These are phyloP conservation scores for Asbolus verrucosus DNA, from an alignment of 1,140 invertebrate genomes.

Conservation along the genomic window DNA sequence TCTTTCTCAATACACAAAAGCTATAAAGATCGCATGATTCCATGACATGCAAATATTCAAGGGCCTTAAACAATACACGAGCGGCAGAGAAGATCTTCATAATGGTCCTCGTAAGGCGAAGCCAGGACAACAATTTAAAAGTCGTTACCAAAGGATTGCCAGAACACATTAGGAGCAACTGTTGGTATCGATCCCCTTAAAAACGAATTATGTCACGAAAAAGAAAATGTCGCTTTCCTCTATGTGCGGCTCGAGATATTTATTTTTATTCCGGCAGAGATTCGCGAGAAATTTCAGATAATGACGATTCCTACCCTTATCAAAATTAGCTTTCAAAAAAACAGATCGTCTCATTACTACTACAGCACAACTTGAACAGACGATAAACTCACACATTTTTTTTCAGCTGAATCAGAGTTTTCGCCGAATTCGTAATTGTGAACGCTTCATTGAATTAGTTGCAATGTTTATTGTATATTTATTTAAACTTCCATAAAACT, in stretches of 20 bases:
- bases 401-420: no score
- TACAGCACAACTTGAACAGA: no score
- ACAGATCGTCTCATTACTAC: slow-evolving; percentile 19
- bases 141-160: slow-evolving; percentile 59
- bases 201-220: slow-evolving; percentile 57
- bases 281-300: slow-evolving; percentile 27
- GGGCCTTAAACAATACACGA: slow-evolving; percentile 39
- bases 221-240: slow-evolving; percentile 51
- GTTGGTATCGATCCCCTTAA: slow-evolving; percentile 59
- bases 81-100: slow-evolving; percentile 29
- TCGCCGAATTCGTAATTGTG: no score
- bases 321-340: slow-evolving; percentile 42
- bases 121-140: slow-evolving; percentile 59
- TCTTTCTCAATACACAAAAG: slow-evolving; percentile 9
- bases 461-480: no score
- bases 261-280: slow-evolving; percentile 32
- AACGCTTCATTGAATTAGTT: no score
- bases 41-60: slow-evolving; percentile 30
- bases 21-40: slow-evolving; percentile 35
- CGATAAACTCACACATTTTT: no score
- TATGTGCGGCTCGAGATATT: slow-evolving; percentile 3
- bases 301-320: slow-evolving; percentile 43
- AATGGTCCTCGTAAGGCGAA: slow-evolving; percentile 43
- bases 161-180: slow-evolving; percentile 60
- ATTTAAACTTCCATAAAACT: no score